Evolutionary conservation across 53 echinoderm and acorn worm genomes (phyloP).

Genomic region (Paracentrotus lividus): DNA sequence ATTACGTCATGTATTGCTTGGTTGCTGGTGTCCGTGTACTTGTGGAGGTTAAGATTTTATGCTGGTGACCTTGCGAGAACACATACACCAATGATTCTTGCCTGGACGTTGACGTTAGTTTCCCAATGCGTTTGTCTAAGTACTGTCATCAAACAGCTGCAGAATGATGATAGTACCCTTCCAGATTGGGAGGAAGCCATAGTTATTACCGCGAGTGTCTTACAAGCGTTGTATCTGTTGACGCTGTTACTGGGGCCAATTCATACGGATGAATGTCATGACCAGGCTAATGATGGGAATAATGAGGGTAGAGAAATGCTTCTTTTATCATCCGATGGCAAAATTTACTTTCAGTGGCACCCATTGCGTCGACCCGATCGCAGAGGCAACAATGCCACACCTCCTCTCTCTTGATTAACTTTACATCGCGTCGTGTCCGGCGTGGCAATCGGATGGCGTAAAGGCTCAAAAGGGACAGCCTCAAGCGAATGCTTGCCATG

Average conservation of each 20-base stretch:
- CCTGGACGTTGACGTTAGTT: constrained; percentile 81
- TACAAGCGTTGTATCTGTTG: constrained; percentile 83
- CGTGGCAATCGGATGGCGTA: too few species aligned
- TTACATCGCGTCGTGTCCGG: too few species aligned
- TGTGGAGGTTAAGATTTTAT: constrained; percentile 74
- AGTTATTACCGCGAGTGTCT: constrained; percentile 57
- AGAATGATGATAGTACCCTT: constrained; percentile 57
- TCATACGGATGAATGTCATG: constrained; percentile 63
- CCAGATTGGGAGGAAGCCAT: constrained; percentile 60
- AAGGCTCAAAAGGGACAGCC: too few species aligned
- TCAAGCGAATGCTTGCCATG: too few species aligned
- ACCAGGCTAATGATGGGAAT: too few species aligned
- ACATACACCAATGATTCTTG: constrained; percentile 73
- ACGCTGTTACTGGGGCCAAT: constrained; percentile 79
- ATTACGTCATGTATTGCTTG: constrained; percentile 75
- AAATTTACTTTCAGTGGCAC: too few species aligned
- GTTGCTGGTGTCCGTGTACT: constrained; percentile 78
- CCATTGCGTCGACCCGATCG: too few species aligned
- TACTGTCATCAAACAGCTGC: constrained; percentile 72
- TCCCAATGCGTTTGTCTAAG: constrained; percentile 70
- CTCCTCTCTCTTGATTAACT: too few species aligned
- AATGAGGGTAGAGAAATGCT: too few species aligned
- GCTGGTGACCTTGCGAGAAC: constrained; percentile 74
- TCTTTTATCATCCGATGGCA: too few species aligned
- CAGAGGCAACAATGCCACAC: too few species aligned